These are phyloP conservation scores for Pteropus rufus DNA, from an alignment of 2,797 vertebrate genomes.

Conservation along the genomic window DNA sequence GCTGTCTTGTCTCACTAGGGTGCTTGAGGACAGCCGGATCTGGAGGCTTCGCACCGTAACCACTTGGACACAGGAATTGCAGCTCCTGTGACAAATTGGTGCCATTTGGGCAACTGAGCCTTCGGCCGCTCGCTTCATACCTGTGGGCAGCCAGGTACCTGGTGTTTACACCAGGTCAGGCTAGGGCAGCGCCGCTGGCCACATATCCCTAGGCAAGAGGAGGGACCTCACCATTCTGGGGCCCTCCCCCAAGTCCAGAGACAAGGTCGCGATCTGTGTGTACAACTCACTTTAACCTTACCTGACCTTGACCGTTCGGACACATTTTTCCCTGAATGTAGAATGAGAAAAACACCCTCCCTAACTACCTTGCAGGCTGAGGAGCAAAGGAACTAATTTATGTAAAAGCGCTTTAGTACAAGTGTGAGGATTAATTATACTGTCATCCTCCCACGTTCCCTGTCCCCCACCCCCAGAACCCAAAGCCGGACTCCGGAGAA, in stretches of 20 bases:
- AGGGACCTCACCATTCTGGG: not conserved
- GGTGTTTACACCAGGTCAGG: not conserved
- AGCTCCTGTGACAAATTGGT: not conserved
- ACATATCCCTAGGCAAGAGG: not conserved
- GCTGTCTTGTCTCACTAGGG: not conserved
- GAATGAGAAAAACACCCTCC: not conserved
- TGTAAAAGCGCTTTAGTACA: not conserved
- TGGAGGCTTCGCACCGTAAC: not conserved
- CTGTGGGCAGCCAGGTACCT: accelerated
- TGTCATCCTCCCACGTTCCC: not conserved
- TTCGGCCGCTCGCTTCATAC: not conserved
- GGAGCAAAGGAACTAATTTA: not conserved
- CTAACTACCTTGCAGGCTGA: not conserved
- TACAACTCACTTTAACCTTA: not conserved
- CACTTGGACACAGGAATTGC: not conserved
- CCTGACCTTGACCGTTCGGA: not conserved
- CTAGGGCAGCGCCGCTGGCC: not conserved
- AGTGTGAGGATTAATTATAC: not conserved
- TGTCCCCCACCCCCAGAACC: not conserved
- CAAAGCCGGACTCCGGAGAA: not conserved
- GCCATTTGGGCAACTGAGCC: not conserved
- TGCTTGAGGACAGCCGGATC: not conserved
- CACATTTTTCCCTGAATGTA: not conserved
- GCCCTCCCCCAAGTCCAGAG: not conserved
- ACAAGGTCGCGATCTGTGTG: not conserved